Percentiles rank a stretch among this genome's conserved stretches.
Conservation (phyloP, 2,113 vertebrate genomes). For the Spea multiplicata region DNA sequence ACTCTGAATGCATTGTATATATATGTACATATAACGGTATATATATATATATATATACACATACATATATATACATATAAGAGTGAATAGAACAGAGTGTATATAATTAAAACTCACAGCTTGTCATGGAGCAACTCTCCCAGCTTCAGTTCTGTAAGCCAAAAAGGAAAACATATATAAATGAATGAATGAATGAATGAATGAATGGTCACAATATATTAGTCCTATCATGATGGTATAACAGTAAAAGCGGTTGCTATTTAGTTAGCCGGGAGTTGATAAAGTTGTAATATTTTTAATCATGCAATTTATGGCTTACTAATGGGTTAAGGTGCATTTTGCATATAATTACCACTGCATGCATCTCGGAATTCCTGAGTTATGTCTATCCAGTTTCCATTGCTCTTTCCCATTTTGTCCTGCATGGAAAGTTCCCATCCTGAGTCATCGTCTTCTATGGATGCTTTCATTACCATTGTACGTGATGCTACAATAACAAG, state of each 20-base stretch:
- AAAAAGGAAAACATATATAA: too few species aligned
- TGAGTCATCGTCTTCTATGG: slow-evolving; percentile 90
- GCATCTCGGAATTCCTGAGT: slow-evolving; percentile 92
- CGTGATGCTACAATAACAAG: slow-evolving; percentile 43
- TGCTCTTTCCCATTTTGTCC: slow-evolving; percentile 89
- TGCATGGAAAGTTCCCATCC: slow-evolving; percentile 89
- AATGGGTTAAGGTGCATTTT: too few species aligned
- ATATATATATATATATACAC: background rate
- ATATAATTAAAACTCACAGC: slow-evolving; percentile 77
- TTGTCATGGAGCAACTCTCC: slow-evolving; percentile 98
- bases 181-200: too few species aligned
- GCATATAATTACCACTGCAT: slow-evolving; percentile 79
- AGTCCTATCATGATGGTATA: too few species aligned
- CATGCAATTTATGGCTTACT: background rate
- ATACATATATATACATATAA: background rate
- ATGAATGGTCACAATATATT: too few species aligned
- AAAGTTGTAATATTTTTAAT: too few species aligned
- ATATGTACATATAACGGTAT: background rate
- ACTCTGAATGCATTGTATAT: too few species aligned
- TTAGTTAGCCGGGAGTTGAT: too few species aligned
- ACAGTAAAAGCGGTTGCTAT: too few species aligned
- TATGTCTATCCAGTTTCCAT: slow-evolving; percentile 91
- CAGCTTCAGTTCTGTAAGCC: slow-evolving; percentile 84
- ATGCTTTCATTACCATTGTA: slow-evolving; percentile 93
- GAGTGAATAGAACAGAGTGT: background rate